Base-by-base conservation (phyloP, 2,797 vertebrate species). In the Gymnopithys bicolor region DNA sequence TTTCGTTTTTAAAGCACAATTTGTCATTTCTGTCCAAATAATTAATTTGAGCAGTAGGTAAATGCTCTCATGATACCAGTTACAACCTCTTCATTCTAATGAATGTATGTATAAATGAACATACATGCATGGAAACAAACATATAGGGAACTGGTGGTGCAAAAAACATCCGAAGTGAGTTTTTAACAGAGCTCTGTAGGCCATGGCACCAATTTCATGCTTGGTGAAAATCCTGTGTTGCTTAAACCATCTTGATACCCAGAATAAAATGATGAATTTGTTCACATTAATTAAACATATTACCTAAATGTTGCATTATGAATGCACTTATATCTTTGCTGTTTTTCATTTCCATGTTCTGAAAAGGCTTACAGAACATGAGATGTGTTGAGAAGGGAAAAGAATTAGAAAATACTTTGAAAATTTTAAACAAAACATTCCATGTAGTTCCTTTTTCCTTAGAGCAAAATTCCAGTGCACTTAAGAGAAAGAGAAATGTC, bases 221-320 rank as follows among this genome's bases (percentile, higher is more conserved):
- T 87, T 88, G 68, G 39, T 67, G 63, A 90, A 97, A 95, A 93
- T 91, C 43, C 86, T 86, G 5, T 51, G 33, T 94, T 96, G 73
- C 37, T 89, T 95, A 92, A 96, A 94, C 7, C 8, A 55, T 89
- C 63, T 51, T 58, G 86, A 94, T 95, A 95, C 90, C 74, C 51
- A 92, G 55, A 97, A 95, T 92, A 96, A 95, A 97, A 94, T 89
- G 16, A 95, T 45, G 81, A 71, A 84, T 95, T 68, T 96, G 25
- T 90, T 95, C 93, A 55, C 75, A 88, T 93, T 96, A 96, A 94
- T 97, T 95, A 97, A 97, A 89, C 28, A 49, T 79, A 86, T 85
- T 96, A 86, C 55, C 55, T 94, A 95, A 96, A 95, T 51, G 27
- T 75, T 95, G 35, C 43, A 90, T 93, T 96, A 84, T 76, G 45